Base-by-base conservation (phyloP, 37 sponge, comb jelly and placozoan genomes). In the Aphrocallistes beatrix region DNA sequence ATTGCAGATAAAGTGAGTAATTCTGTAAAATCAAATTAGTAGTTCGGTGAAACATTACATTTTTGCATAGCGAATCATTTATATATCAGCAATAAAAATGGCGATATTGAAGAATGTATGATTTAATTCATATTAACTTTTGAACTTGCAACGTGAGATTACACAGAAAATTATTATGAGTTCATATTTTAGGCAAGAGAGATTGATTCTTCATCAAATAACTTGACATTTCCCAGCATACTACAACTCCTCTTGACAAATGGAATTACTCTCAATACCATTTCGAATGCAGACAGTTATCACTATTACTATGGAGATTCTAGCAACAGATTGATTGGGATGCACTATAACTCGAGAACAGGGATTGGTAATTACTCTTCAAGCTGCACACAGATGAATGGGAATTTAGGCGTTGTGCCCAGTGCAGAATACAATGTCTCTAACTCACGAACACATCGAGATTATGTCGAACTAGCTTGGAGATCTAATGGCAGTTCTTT, bases 391-490 rank as follows among this genome's bases (percentile, higher is more conserved):
- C 21, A 21, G 28, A 19, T 30, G 3, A 21, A 25, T 32, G 75
- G n/a, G 1, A 13, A 60, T 60, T 25, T 60, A 60, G 75, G 6
- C n/a, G 10, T 30, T 28, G n/a, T 60, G 6, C 75, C 75, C 25
- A 60, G 75, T 60, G 75, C 34, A 19, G 75, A 60, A 30, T 60
- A 19, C 34, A 32, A 6, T 6, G 34, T 60, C 10, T 3, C n/a
- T 28, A 60, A 30, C 10, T 6, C 10, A 30, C 1, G 75, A 60
- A 30, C 10, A 28, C 75, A 60, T 60, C 10, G n/a, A 28, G 75
- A 60, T 60, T 60, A 60, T 60, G 75, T 60, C n/a, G 75, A 60
- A 28, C 34, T 60, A 3, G 75, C 75, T 60, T 60, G 75, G 75
- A 60, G 21, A 13, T 25, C 17, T 13, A 28, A 60, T 13, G 75